These are phyloP conservation scores for Melanotaenia nigrans DNA, from an alignment of 2,797 vertebrate genomes.

Conservation along the genomic window DNA sequence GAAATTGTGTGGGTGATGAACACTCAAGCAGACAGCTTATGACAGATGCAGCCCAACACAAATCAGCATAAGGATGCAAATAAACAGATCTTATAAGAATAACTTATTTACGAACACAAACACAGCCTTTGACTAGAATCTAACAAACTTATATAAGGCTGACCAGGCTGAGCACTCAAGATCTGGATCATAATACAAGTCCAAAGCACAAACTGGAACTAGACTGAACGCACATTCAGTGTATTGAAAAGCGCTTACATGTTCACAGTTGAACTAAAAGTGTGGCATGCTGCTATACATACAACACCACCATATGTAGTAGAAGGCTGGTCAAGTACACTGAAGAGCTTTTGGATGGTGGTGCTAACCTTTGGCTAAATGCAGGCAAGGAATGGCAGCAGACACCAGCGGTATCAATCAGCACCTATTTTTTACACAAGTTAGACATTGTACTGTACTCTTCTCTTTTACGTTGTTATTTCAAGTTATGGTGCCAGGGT, in stretches of 20 bases:
- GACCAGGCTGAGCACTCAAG: background rate
- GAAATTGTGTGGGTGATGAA: background rate
- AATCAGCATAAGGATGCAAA: background rate
- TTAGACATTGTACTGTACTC: too few species aligned
- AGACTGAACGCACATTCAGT: too few species aligned
- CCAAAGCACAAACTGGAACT: background rate
- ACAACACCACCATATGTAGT: too few species aligned
- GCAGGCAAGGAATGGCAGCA: too few species aligned
- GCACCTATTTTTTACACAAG: too few species aligned
- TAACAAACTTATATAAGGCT: background rate
- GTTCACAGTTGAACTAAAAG: background rate
- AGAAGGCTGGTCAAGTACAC: background rate
- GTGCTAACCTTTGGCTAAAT: too few species aligned
- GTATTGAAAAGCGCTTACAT: background rate
- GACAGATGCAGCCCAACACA: background rate
- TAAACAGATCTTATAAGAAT: background rate
- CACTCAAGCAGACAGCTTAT: background rate
- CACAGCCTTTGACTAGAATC: background rate
- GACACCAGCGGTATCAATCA: too few species aligned
- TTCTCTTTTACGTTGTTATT: too few species aligned
- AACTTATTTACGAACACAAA: conserved; percentile 1
- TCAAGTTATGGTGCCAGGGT: too few species aligned
- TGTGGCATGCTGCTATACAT: too few species aligned
- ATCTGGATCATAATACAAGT: background rate
- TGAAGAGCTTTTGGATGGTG: background rate